These are phyloP conservation scores for Galerucella calmariensis DNA, from an alignment of 2,888 invertebrate species.

Conservation along the genomic window DNA sequence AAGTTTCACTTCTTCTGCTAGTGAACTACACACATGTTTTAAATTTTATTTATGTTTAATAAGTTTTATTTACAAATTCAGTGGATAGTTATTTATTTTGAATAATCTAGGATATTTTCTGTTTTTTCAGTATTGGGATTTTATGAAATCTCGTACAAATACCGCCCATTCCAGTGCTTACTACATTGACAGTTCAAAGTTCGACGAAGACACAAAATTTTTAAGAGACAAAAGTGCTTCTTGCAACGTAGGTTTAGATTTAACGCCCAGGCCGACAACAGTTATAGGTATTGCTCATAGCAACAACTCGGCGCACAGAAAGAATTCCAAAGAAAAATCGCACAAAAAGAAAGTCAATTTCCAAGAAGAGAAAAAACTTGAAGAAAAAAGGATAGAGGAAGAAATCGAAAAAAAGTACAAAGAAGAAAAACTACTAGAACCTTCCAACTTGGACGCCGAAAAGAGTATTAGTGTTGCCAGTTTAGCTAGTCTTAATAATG, in stretches of 20 bases:
- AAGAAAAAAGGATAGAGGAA: constrained; percentile 48
- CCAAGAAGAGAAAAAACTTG: constrained; percentile 49
- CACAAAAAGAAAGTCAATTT: constrained; percentile 57
- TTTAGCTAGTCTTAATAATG: constrained; percentile 60
- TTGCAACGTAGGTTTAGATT: constrained; percentile 79
- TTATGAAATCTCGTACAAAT: constrained; percentile 70
- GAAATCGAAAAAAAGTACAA: constrained; percentile 28
- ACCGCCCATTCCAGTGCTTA: constrained; percentile 64
- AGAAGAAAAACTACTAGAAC: constrained; percentile 20
- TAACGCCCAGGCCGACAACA: constrained; percentile 76
- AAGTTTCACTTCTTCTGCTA: too few species aligned
- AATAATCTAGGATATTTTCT: constrained; percentile 36
- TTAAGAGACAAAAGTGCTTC: constrained; percentile 84
- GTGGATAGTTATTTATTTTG: too few species aligned
- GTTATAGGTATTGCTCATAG: constrained; percentile 58
- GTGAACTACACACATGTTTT: not conserved
- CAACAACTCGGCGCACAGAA: constrained; percentile 52
- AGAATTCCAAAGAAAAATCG: constrained; percentile 57
- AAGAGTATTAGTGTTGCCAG: constrained; percentile 63
- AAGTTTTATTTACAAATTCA: not conserved
- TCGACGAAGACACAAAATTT: constrained; percentile 67
- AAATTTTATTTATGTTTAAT: not conserved
- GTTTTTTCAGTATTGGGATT: constrained; percentile 76
- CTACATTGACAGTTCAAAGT: constrained; percentile 60
- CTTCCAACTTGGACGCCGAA: constrained; percentile 57